Evolutionary conservation across 2,113 vertebrate species (phyloP).

Genomic region (Hyla sarda): DNA sequence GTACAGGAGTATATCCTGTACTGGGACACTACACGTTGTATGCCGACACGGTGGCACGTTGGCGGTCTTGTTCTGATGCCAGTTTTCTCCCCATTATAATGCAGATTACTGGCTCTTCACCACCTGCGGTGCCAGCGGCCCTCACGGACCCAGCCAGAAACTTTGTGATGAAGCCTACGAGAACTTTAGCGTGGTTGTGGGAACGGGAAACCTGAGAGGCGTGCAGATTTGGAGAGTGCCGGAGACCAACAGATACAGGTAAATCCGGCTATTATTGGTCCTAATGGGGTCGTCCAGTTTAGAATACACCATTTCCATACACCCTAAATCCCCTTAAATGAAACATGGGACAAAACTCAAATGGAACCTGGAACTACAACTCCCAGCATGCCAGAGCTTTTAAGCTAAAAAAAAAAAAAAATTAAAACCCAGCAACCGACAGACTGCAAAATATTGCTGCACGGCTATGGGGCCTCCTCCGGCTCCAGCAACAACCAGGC

Average conservation of each 20-base stretch:
- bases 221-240: conserved; percentile 94
- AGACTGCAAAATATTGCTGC: background rate
- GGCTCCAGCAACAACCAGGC: no score
- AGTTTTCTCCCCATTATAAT: conserved; percentile 18
- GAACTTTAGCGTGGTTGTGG: conserved; percentile 89
- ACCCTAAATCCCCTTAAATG: background rate
- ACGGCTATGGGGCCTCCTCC: background rate
- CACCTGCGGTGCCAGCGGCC: conserved; percentile 91
- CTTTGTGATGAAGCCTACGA: conserved; percentile 93
- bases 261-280: background rate
- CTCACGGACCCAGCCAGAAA: conserved; percentile 88
- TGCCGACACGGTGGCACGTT: background rate
- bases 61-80: background rate
- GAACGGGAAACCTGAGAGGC: conserved; percentile 84
- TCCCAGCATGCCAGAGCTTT: background rate
- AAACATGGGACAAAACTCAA: no score
- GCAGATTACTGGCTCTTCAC: conserved; percentile 88
- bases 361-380: no score
- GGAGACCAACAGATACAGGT: conserved; percentile 93
- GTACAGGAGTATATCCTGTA: no score
- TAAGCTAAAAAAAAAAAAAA: no score
- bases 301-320: background rate
- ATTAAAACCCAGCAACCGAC: background rate
- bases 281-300: background rate
- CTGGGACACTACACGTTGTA: no score